Evolutionary conservation across 2,888 invertebrate genomes (phyloP).

Genomic region (Rosalia funebris): DNA sequence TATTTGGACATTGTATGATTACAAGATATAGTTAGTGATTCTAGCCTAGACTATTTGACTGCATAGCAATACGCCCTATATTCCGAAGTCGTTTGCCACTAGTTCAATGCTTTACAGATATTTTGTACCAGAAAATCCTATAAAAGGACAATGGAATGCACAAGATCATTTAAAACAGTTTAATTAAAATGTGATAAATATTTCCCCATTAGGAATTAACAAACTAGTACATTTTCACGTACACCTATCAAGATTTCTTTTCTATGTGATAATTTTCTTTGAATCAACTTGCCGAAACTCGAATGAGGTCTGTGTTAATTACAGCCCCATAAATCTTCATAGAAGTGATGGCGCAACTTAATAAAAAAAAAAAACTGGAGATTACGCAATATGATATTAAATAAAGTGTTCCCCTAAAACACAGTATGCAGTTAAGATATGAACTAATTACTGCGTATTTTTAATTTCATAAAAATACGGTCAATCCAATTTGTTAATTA

Average conservation of each 20-base stretch:
- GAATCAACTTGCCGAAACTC: constrained; percentile 40
- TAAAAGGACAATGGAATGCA: constrained; percentile 53
- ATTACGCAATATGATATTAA: not conserved
- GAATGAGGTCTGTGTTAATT: constrained; percentile 35
- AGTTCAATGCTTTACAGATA: constrained; percentile 35
- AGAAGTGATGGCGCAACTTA: not conserved
- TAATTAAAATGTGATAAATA: constrained; percentile 52
- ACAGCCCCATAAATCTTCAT: constrained; percentile 17
- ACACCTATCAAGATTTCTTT: constrained; percentile 32
- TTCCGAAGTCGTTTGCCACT: constrained; percentile 30
- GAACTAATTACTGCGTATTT: too few relatives aligned
- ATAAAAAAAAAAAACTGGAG: not conserved
- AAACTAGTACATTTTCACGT: constrained; percentile 32
- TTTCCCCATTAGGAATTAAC: constrained; percentile 47
- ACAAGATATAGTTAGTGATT: too few relatives aligned
- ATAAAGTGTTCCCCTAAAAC: not conserved
- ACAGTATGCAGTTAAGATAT: not conserved
- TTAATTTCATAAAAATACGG: too few relatives aligned
- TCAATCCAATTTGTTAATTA: too few relatives aligned
- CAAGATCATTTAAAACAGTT: constrained; percentile 50
- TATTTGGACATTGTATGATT: too few relatives aligned
- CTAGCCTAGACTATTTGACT: not conserved
- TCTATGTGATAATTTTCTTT: constrained; percentile 36
- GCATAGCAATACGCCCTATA: constrained; percentile 21
- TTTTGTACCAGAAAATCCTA: constrained; percentile 44